Percentiles rank a stretch among this genome's conserved stretches.
These are phyloP conservation scores for Venusia cambrica DNA, from an alignment of 2,888 invertebrate species.

Conservation along the genomic window DNA sequence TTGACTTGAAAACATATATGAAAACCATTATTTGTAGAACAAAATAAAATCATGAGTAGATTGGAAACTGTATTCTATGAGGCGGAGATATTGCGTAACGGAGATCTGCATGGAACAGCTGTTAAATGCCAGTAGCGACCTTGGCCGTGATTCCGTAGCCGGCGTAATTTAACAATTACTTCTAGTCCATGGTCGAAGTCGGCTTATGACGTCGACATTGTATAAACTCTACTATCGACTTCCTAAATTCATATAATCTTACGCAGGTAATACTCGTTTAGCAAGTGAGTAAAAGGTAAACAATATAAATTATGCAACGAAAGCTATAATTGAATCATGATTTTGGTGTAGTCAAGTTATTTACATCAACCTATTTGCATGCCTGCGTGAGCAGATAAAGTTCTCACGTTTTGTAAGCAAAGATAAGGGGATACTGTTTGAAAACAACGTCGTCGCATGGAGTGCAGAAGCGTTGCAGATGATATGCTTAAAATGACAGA, in stretches of 20 bases:
- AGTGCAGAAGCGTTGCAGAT: too few species aligned
- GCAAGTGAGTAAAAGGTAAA: too few species aligned
- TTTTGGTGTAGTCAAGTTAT: too few species aligned
- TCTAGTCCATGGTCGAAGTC: slow-evolving; percentile 61
- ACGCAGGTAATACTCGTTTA: not conserved
- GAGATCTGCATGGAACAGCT: slow-evolving; percentile 46
- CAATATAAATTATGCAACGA: too few species aligned
- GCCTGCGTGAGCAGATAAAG: slow-evolving; percentile 1
- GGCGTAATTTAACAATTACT: slow-evolving; percentile 71
- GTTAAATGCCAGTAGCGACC: slow-evolving; percentile 49
- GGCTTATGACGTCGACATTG: slow-evolving; percentile 38
- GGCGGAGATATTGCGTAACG: slow-evolving; percentile 31
- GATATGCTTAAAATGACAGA: too few species aligned
- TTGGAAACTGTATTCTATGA: slow-evolving; percentile 16
- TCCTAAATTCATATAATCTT: too few species aligned
- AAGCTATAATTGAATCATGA: too few species aligned
- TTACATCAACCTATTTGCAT: too few species aligned
- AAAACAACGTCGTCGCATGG: slow-evolving; percentile 15
- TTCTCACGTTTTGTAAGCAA: slow-evolving; percentile 5
- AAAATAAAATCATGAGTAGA: slow-evolving; percentile 9
- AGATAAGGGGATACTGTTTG: slow-evolving; percentile 11
- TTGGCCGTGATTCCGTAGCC: slow-evolving; percentile 70
- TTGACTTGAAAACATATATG: slow-evolving; percentile 3
- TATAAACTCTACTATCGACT: too few species aligned
- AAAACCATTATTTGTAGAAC: slow-evolving; percentile 1